Evolutionary conservation across 1,140 invertebrate genomes (phyloP).

Genomic region (Archegozetes longisetosus): DNA sequence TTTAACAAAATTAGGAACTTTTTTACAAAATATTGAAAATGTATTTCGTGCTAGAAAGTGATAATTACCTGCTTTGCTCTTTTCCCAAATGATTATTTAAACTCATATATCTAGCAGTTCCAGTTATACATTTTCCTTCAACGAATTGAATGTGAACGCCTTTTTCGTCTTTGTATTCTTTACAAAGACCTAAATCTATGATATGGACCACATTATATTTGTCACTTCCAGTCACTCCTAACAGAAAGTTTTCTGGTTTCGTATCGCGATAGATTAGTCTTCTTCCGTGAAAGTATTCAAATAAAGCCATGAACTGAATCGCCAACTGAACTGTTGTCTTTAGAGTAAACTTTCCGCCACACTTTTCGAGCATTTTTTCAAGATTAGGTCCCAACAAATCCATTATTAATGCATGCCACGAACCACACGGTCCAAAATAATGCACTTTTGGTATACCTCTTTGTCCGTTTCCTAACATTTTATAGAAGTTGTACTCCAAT

Average conservation of each 20-base stretch:
- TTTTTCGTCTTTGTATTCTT: conserved; percentile 42
- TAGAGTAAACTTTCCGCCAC: conserved; percentile 20
- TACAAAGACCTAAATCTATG: conserved; percentile 41
- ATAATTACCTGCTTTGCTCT: conserved; percentile 96
- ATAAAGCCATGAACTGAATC: conserved; percentile 15
- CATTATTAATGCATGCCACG: conserved; percentile 20
- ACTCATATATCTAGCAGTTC: conserved; percentile 33
- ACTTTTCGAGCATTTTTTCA: conserved; percentile 22
- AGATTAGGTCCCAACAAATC: conserved; percentile 23
- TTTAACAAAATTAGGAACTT: too few species aligned
- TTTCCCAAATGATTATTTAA: conserved; percentile 23
- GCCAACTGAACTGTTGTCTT: conserved; percentile 20
- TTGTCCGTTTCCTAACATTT: background rate
- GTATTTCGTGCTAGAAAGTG: too few species aligned
- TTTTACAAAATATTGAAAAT: too few species aligned
- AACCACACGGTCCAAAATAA: conserved; percentile 2
- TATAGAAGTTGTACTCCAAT: background rate
- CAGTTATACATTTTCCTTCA: conserved; percentile 42
- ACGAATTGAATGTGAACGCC: conserved; percentile 42
- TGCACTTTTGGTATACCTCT: conserved; percentile 2
- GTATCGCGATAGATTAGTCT: conserved; percentile 21
- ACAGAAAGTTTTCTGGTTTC: conserved; percentile 20
- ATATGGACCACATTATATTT: background rate
- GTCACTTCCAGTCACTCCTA: conserved; percentile 1
- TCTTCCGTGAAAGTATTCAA: conserved; percentile 12